Base-by-base conservation (phyloP, 2,888 invertebrate species). In the Caenorhabditis macrosperma region DNA sequence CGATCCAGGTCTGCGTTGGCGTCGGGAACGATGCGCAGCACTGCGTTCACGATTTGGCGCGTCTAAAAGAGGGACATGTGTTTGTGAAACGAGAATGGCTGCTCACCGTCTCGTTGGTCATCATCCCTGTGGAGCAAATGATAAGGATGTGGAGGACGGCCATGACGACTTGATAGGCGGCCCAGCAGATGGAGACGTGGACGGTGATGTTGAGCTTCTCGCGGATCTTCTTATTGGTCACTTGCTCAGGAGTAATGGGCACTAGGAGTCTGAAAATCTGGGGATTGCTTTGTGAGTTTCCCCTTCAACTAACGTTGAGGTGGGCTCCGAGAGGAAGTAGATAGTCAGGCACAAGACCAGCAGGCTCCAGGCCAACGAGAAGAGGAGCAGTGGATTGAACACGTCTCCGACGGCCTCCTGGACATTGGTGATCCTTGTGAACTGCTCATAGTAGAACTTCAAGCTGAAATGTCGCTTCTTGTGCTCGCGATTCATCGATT, bases 361-460 rank as follows among this genome's bases (percentile, higher is more conserved):
- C 30, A 89, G 67, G 15, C 87, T 87, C 88, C 88, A 89, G 0
- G 87, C 86, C 22, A 89, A 64, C 1, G 88, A 89, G 54, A 89
- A 88, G 20, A 88, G 68, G 7, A 89, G 74, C 24, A 88, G 84
- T 17, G 89, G 88, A 54, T 89, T 89, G 82, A 89, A 89, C 1
- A 89, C 77, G 22, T 84, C 81, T 0, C 89, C 89, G 44, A 89
- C 85, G 0, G 85, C 78, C 63, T 89, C 87, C 84, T 89, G 76
- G 22, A 88, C 83, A 35, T 83, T 84, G 1, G 88, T 88, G 30
- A 89, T 87, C 10, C 87, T 38, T n/a, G 88, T 67, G 81, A 89
- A 89, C 71, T 89, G 89, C 59, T 88, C 87, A 61, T 89, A 89
- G 72, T 89, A 89, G 61, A 89, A 89, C 64, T 86, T 87, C 50